A percentile compares a stretch with the other conserved stretches of the same genome.
Conservation (phyloP, 2,113 vertebrate species). For the Nothoprocta pentlandii region DNA sequence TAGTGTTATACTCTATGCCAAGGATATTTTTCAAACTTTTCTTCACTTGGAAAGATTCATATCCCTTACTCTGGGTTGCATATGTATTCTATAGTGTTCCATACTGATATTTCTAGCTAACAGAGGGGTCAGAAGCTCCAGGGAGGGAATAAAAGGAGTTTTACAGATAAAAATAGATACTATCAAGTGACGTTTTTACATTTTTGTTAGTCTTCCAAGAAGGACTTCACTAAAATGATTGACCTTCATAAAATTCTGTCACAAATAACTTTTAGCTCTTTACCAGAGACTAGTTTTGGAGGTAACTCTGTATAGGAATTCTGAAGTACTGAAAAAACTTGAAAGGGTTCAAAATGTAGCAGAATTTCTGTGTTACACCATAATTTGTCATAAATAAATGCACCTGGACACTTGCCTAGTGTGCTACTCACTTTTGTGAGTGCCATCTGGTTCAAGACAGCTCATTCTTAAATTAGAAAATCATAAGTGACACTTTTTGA, state of each 20-base stretch:
- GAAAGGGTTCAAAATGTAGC: background rate
- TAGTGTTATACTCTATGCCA: background rate
- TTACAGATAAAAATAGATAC: background rate
- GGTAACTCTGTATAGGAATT: background rate
- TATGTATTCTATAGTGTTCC: background rate
- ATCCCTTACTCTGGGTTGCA: background rate
- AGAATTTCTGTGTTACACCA: background rate
- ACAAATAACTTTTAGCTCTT: background rate
- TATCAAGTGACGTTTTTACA: background rate
- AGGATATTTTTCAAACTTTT: background rate
- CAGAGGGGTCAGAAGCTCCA: background rate
- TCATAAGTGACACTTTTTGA: background rate
- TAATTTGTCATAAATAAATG: background rate
- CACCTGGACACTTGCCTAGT: background rate
- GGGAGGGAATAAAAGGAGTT: background rate
- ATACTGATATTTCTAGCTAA: background rate
- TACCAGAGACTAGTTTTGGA: background rate
- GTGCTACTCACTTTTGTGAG: background rate
- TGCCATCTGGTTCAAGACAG: background rate
- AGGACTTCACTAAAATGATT: background rate
- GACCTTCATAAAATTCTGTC: background rate
- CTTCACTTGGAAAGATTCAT: background rate
- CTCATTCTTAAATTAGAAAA: background rate
- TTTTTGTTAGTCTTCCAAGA: background rate
- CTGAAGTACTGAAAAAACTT: background rate